Percentiles rank a stretch among this genome's conserved stretches.
Evolutionary conservation across 2,888 invertebrate genomes (phyloP).

Genomic region (Leistus spinibarbis): DNA sequence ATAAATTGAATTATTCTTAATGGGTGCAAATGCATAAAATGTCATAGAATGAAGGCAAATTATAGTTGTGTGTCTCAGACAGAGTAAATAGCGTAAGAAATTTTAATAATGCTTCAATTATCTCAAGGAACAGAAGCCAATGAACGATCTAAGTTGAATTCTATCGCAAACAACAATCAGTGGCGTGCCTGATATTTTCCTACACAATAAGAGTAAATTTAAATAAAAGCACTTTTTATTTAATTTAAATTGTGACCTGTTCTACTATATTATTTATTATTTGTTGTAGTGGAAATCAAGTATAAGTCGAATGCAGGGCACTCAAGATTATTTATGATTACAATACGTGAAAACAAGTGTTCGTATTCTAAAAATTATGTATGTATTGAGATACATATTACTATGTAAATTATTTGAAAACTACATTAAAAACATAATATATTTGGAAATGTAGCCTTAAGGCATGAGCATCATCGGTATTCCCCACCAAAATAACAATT

Average conservation of each 20-base stretch:
- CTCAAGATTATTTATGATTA: no score
- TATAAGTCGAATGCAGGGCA: no score
- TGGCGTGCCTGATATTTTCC: not conserved
- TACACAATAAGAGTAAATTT: not conserved
- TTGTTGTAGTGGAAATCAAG: no score
- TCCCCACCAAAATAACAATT: no score
- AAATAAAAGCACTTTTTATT: not conserved
- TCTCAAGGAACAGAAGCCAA: slow-evolving; percentile 4
- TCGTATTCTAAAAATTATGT: no score
- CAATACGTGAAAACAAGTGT: no score
- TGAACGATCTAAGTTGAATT: slow-evolving; percentile 7
- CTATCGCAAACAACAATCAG: not conserved
- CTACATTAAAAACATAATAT: no score
- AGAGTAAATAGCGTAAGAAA: slow-evolving; percentile 6
- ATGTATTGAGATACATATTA: no score
- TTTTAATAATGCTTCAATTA: slow-evolving; percentile 1
- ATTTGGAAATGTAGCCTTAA: no score
- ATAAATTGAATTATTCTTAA: not conserved
- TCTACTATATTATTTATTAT: not conserved
- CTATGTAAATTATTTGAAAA: no score
- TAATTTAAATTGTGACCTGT: not conserved
- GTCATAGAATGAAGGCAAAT: not conserved
- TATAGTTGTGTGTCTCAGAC: slow-evolving; percentile 3
- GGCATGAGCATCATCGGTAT: no score
- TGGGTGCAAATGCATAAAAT: not conserved